Conservation (phyloP, 2,888 invertebrate species). For the Catocala nupta region DNA sequence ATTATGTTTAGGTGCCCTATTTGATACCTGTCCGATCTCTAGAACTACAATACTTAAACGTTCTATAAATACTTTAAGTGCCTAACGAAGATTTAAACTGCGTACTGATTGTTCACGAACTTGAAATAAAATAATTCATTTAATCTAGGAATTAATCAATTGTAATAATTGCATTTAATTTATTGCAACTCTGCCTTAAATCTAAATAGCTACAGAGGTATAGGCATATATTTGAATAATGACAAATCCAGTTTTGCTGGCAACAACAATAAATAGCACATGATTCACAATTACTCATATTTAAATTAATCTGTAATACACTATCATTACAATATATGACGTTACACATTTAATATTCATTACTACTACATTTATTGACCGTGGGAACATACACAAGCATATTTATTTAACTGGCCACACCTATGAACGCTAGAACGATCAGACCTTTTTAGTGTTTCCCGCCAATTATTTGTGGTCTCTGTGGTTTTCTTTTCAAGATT, state of each 20-base stretch:
- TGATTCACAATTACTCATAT: conserved; percentile 1
- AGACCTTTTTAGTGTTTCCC: conserved; percentile 6
- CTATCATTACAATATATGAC: conserved; percentile 37
- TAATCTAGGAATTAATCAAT: no score
- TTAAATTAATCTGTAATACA: conserved; percentile 2
- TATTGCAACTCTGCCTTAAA: no score
- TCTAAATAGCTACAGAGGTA: no score
- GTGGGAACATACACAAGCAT: conserved; percentile 8
- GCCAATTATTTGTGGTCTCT: conserved; percentile 3
- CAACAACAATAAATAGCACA: neutral
- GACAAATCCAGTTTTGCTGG: neutral
- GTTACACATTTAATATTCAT: conserved; percentile 38
- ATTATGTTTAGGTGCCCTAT: no score
- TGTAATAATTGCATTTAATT: no score
- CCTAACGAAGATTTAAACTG: no score
- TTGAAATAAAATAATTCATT: no score
- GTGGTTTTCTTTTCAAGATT: conserved; percentile 33
- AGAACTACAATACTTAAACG: no score
- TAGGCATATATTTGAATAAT: no score
- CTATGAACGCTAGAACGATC: conserved; percentile 1
- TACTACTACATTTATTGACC: conserved; percentile 14
- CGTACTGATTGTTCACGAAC: no score
- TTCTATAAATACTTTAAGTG: no score
- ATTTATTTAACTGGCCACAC: conserved; percentile 20
- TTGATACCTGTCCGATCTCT: no score